phyloP scores from a whole-genome alignment of 2,797 vertebrate genomes.

The Tolypeutes matacus region DNA sequence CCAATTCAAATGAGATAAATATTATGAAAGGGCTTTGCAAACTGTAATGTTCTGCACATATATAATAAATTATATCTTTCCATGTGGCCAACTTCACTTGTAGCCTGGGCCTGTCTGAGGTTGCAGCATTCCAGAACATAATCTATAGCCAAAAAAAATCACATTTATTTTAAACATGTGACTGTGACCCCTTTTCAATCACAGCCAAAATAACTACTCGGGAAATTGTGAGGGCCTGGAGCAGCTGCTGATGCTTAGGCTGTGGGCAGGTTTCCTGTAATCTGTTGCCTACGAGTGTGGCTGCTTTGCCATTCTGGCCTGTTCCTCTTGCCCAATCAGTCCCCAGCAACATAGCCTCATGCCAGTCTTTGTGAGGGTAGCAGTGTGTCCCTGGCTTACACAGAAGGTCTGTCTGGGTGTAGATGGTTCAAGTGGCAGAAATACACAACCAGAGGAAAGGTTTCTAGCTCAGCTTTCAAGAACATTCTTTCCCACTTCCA shows the following conservation, averaged over 20 bases:
- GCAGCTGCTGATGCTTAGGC: conserved; percentile 23
- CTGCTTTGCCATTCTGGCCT: conserved; percentile 24
- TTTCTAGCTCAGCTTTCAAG: conserved; percentile 7
- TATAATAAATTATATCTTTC: background rate
- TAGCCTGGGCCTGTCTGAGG: background rate
- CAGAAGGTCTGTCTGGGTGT: background rate
- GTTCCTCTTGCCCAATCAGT: background rate
- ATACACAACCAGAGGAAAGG: background rate
- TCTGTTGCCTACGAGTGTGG: conserved; percentile 64
- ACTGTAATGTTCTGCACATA: background rate
- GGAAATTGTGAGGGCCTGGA: conserved; percentile 15
- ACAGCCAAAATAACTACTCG: conserved; percentile 67
- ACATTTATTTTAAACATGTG: conserved; percentile 54
- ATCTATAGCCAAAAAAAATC: background rate
- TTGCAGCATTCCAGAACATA: conserved; percentile 25
- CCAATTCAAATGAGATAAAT: background rate
- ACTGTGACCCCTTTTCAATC: conserved; percentile 63
- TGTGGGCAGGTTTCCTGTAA: conserved; percentile 76
- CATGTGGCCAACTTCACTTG: background rate
- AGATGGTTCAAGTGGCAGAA: conserved; percentile 51
- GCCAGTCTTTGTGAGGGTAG: conserved; percentile 45
- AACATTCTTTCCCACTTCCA: background rate
- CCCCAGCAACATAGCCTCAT: background rate
- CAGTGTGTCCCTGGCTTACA: conserved; percentile 18
- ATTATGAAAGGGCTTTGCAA: background rate